phyloP scores from a whole-genome alignment of 2,888 invertebrate genomes.

The Oscheius sp. region DNA sequence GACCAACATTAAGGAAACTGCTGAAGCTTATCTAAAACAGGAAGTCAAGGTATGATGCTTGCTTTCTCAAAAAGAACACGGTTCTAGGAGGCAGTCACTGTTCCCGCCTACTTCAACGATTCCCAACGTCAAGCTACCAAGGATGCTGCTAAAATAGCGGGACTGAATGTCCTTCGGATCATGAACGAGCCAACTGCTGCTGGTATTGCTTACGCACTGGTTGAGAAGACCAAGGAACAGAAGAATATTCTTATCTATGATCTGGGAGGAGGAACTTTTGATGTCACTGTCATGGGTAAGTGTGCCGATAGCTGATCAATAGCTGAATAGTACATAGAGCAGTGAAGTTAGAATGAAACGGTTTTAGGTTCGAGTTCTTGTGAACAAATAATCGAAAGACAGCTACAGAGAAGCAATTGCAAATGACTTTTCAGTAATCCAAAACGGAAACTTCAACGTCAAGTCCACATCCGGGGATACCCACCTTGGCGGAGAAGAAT shows the following conservation, averaged over 20 bases:
- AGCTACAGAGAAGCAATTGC: too few species aligned
- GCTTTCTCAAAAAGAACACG: background rate
- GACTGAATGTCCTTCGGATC: slow-evolving; percentile 30
- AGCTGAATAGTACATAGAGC: too few species aligned
- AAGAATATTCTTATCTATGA: slow-evolving; percentile 66
- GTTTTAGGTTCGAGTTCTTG: too few species aligned
- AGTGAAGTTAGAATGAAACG: too few species aligned
- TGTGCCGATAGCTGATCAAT: too few species aligned
- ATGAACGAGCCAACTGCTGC: slow-evolving; percentile 78
- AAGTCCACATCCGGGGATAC: slow-evolving; percentile 83
- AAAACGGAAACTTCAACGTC: slow-evolving; percentile 50
- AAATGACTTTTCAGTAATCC: slow-evolving; percentile 37
- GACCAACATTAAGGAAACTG: too few species aligned
- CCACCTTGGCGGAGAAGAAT: slow-evolving; percentile 73
- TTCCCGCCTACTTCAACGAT: slow-evolving; percentile 84
- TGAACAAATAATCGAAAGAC: too few species aligned
- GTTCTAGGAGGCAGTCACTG: slow-evolving; percentile 84
- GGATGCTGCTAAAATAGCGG: slow-evolving; percentile 37
- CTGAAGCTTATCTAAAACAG: too few species aligned
- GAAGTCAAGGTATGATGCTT: background rate
- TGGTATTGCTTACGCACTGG: slow-evolving; percentile 84
- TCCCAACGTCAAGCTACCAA: slow-evolving; percentile 76
- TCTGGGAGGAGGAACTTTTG: slow-evolving; percentile 77
- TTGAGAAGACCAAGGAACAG: slow-evolving; percentile 59
- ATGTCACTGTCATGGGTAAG: slow-evolving; percentile 51